These are phyloP conservation scores for Goniozus legneri DNA, from an alignment of 1,140 invertebrate species.

Conservation along the genomic window DNA sequence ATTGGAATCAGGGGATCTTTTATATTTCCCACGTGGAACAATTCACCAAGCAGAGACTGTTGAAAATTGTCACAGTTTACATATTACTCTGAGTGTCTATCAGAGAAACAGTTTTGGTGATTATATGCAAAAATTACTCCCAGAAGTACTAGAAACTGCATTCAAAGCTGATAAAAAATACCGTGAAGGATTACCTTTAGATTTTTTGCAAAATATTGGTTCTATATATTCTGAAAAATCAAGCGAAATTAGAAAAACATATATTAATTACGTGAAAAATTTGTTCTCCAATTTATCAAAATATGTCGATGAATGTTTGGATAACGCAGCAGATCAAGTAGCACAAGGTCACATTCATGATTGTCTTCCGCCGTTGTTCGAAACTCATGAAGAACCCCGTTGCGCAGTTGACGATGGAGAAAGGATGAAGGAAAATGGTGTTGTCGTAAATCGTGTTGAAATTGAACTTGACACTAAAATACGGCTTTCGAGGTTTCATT, in stretches of 20 bases:
- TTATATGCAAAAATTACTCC: conserved; percentile 79
- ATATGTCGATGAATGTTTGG: conserved; percentile 63
- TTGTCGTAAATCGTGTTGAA: conserved; percentile 62
- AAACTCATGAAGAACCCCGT: conserved; percentile 61
- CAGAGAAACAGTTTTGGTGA: conserved; percentile 89
- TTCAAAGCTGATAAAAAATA: conserved; percentile 69
- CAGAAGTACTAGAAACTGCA: conserved; percentile 70
- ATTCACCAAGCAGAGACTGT: conserved; percentile 88
- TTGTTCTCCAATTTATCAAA: conserved; percentile 64
- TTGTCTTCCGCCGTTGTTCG: conserved; percentile 79
- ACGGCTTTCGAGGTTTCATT: conserved; percentile 68
- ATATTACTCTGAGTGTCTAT: conserved; percentile 89
- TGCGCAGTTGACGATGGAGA: conserved; percentile 70
- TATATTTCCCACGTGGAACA: conserved; percentile 89
- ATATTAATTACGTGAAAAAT: conserved; percentile 60
- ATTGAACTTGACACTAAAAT: conserved; percentile 67
- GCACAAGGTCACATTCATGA: conserved; percentile 80
- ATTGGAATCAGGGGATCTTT: conserved; percentile 81
- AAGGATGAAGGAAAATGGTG: conserved; percentile 62
- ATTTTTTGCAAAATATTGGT: conserved; percentile 75
- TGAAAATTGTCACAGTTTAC: conserved; percentile 78
- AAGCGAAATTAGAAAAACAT: conserved; percentile 52
- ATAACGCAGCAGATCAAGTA: conserved; percentile 81
- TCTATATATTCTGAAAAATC: conserved; percentile 58
- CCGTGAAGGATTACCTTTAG: conserved; percentile 75